phyloP scores from a whole-genome alignment of 2,797 vertebrate species.

The Tenualosa thibaudeaui region DNA sequence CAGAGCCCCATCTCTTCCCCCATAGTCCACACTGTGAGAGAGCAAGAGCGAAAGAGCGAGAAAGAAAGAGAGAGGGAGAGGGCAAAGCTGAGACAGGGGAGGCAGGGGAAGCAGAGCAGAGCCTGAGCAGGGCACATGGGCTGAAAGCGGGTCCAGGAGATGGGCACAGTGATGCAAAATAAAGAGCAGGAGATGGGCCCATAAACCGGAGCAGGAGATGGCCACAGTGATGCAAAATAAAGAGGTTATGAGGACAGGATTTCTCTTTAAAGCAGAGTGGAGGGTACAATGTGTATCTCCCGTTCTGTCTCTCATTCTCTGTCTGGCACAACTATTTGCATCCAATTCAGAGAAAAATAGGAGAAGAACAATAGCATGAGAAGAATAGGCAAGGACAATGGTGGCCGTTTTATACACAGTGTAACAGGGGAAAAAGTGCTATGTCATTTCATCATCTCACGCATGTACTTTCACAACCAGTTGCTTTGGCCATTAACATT shows the following conservation, averaged over 20 bases:
- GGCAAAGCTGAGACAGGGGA: constrained; percentile 1
- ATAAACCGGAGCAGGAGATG: background rate
- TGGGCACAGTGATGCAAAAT: background rate
- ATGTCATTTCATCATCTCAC: constrained; percentile 4
- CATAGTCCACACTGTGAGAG: constrained; percentile 31
- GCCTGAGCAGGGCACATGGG: background rate
- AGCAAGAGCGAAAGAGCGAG: background rate
- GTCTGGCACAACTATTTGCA: constrained; percentile 23
- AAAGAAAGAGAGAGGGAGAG: background rate
- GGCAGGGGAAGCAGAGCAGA: constrained; percentile 26
- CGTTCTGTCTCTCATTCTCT: background rate
- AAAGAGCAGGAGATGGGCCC: constrained; percentile 1
- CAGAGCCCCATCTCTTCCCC: constrained; percentile 44
- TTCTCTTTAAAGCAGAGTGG: constrained; percentile 1
- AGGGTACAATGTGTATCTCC: background rate
- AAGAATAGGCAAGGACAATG: background rate
- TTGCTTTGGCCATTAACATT: background rate
- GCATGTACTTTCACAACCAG: background rate
- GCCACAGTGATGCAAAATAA: background rate
- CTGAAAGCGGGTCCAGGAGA: background rate
- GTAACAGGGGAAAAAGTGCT: background rate
- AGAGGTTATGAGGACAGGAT: constrained; percentile 3
- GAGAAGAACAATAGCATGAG: constrained; percentile 5
- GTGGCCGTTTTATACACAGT: background rate
- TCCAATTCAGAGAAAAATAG: constrained; percentile 18